phyloP scores from a whole-genome alignment of 2,113 vertebrate species.

The Burhinus bistriatus region DNA sequence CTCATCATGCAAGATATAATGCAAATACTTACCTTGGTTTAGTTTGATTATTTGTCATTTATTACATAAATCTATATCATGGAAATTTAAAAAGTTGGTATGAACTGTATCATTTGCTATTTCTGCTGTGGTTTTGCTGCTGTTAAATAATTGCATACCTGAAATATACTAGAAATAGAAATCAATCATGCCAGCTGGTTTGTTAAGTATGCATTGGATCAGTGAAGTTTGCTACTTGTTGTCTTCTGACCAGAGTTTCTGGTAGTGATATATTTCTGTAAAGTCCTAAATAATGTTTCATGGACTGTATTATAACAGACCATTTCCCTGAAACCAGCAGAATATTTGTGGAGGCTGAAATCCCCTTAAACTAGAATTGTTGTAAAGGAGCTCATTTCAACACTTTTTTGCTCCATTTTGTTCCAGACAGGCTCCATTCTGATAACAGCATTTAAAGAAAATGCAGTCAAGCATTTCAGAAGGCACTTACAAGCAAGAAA shows the following conservation, averaged over 20 bases:
- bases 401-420: not conserved
- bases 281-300: not conserved
- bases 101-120: not conserved
- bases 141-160: not conserved
- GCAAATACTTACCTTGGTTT: not conserved
- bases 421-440: not conserved
- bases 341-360: not conserved
- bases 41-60: not conserved
- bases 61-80: not conserved
- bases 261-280: not conserved
- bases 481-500: not conserved
- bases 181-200: not conserved
- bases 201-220: not conserved
- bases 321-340: not conserved
- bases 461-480: not conserved
- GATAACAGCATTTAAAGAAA: not conserved
- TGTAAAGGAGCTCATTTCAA: not conserved
- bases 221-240: not conserved
- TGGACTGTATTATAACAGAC: not conserved
- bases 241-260: not conserved
- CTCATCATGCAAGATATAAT: not conserved
- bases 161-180: not conserved
- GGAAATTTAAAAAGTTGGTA: not conserved
- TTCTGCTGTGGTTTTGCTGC: not conserved
- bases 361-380: not conserved